A percentile compares a stretch with the other conserved stretches of the same genome.
These are phyloP conservation scores for Penaeus indicus DNA, from an alignment of 1,140 invertebrate genomes.

Conservation along the genomic window DNA sequence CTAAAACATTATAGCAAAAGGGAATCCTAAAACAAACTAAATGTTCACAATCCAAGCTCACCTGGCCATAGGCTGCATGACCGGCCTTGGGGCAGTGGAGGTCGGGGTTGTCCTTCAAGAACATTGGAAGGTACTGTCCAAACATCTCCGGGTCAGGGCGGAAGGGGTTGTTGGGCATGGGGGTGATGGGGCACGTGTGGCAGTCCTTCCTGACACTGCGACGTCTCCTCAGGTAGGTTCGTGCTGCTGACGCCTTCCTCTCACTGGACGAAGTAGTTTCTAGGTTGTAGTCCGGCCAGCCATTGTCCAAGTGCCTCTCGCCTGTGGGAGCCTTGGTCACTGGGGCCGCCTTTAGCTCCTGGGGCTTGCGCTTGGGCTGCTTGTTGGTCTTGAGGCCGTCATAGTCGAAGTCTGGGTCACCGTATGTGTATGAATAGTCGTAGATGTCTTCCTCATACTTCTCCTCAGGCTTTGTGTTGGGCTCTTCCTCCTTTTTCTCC, in stretches of 20 bases:
- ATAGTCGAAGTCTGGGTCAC: conserved; percentile 23
- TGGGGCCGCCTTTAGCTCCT: neutral
- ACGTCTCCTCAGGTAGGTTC: neutral
- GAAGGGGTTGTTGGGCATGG: conserved; percentile 58
- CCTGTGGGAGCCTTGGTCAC: neutral
- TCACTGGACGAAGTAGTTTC: neutral
- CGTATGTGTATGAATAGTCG: conserved; percentile 42
- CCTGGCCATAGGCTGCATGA: conserved; percentile 80
- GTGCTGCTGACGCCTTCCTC: neutral
- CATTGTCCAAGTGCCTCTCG: conserved; percentile 42
- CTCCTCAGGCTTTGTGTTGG: neutral
- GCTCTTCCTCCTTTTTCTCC: neutral
- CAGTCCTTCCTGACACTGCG: conserved; percentile 29
- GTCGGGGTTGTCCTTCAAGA: conserved; percentile 86
- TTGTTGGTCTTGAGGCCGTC: neutral
- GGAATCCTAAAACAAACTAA: neutral
- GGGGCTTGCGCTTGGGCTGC: neutral
- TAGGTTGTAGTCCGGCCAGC: conserved; percentile 58
- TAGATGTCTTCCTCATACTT: conserved; percentile 13
- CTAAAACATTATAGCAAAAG: neutral
- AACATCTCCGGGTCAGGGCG: conserved; percentile 76
- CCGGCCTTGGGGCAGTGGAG: conserved; percentile 84
- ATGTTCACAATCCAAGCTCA: neutral
- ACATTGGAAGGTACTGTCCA: conserved; percentile 82
- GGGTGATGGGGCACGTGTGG: conserved; percentile 58